Evolutionary conservation across 2,797 vertebrate genomes (phyloP).

Genomic region (Taeniopygia guttata): DNA sequence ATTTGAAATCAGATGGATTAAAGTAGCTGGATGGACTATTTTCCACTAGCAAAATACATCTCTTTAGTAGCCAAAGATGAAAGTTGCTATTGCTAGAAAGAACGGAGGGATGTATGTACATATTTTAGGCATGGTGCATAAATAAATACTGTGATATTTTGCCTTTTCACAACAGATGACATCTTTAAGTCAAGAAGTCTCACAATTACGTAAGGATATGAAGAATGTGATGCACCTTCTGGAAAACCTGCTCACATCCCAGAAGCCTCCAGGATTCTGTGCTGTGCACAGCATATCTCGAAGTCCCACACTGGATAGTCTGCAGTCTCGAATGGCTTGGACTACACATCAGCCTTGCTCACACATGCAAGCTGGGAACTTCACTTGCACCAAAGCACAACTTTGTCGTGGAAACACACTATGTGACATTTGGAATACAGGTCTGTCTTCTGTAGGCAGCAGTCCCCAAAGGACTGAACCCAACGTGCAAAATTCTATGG

Average conservation of each 20-base stretch:
- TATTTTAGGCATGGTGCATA: background rate
- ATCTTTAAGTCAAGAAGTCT: constrained; percentile 78
- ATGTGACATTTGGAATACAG: constrained; percentile 70
- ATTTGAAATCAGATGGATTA: background rate
- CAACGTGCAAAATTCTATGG: constrained; percentile 50
- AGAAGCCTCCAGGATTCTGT: constrained; percentile 68
- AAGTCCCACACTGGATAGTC: constrained; percentile 68
- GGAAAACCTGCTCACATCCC: constrained; percentile 71
- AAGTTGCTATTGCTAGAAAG: background rate
- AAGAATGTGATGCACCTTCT: constrained; percentile 78
- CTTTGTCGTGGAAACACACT: constrained; percentile 55
- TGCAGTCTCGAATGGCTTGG: constrained; percentile 70
- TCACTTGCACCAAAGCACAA: constrained; percentile 71
- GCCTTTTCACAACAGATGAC: constrained; percentile 70
- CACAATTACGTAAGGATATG: constrained; percentile 78
- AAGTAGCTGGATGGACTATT: background rate
- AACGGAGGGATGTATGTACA: background rate
- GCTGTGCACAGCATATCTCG: constrained; percentile 63
- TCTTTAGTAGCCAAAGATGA: background rate
- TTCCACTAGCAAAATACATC: background rate
- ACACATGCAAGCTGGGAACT: constrained; percentile 52
- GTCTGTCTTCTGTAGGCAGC: constrained; percentile 66
- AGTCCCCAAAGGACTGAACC: constrained; percentile 71
- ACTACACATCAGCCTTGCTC: constrained; percentile 68
- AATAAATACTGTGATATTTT: background rate